These are phyloP conservation scores for Meteorus colon DNA, from an alignment of 2,888 invertebrate species.

Conservation along the genomic window DNA sequence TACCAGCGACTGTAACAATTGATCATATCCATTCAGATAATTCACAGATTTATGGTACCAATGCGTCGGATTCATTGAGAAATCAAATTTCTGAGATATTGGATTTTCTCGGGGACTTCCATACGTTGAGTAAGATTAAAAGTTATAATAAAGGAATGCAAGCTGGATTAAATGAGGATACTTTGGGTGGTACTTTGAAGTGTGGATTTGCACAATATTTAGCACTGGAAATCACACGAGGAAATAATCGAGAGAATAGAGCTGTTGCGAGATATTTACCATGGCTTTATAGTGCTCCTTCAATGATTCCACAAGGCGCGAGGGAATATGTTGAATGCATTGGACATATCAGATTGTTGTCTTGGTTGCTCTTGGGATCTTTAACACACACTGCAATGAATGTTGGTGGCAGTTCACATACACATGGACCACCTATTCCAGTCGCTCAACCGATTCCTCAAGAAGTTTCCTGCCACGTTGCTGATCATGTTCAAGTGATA, in stretches of 20 bases:
- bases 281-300: slow-evolving; percentile 90
- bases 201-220: slow-evolving; percentile 95
- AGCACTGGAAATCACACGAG: slow-evolving; percentile 94
- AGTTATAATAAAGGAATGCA: slow-evolving; percentile 82
- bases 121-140: slow-evolving; percentile 97
- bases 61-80: slow-evolving; percentile 95
- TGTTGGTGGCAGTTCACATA: slow-evolving; percentile 64
- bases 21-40: slow-evolving; percentile 74
- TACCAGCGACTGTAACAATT: slow-evolving; percentile 84
- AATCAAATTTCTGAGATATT: slow-evolving; percentile 93
- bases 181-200: slow-evolving; percentile 96
- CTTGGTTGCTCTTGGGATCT: slow-evolving; percentile 97
- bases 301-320: slow-evolving; percentile 87
- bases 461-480: slow-evolving; percentile 96
- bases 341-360: slow-evolving; percentile 92
- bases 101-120: slow-evolving; percentile 96
- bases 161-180: slow-evolving; percentile 93
- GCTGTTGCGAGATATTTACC: slow-evolving; percentile 89
- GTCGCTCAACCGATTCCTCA: slow-evolving; percentile 91
- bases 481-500: slow-evolving; percentile 97
- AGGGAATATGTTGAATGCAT: slow-evolving; percentile 97
- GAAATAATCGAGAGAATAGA: slow-evolving; percentile 88
- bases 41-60: slow-evolving; percentile 81
- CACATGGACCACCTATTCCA: slow-evolving; percentile 70
- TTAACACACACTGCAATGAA: slow-evolving; percentile 88